Conservation (phyloP, 1,140 invertebrate genomes). For the Callitettix versicolor region DNA sequence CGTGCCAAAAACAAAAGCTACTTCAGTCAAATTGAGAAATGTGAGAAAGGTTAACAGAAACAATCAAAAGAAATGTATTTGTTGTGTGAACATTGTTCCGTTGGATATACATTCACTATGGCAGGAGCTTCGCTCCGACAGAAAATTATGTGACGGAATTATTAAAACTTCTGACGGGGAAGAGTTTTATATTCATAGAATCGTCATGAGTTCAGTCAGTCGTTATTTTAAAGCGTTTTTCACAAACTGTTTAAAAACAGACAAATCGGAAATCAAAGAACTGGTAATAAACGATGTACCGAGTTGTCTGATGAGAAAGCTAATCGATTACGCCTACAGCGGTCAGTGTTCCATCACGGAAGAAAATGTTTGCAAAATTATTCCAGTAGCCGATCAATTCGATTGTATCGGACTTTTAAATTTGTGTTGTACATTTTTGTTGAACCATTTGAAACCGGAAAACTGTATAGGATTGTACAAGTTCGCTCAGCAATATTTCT, state of each 20-base stretch:
- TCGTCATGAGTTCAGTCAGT: conserved; percentile 51
- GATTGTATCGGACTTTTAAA: conserved; percentile 50
- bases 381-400: conserved; percentile 50
- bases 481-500: conserved; percentile 58
- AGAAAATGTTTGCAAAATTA: conserved; percentile 48
- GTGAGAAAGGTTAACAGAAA: too few species aligned
- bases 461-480: conserved; percentile 57
- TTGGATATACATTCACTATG: not conserved
- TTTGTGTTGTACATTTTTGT: conserved; percentile 46
- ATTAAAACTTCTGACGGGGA: conserved; percentile 46
- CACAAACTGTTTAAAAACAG: conserved; percentile 39
- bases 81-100: too few species aligned
- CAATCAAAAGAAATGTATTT: too few species aligned
- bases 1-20: too few species aligned
- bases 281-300: conserved; percentile 31
- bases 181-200: conserved; percentile 49
- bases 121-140: conserved; percentile 10
- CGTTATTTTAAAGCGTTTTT: conserved; percentile 56
- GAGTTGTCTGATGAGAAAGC: conserved; percentile 33
- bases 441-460: conserved; percentile 40
- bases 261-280: conserved; percentile 38
- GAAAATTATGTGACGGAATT: conserved; percentile 44
- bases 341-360: conserved; percentile 43
- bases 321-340: conserved; percentile 57
- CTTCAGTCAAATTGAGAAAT: too few species aligned